phyloP scores from a whole-genome alignment of 2,113 vertebrate genomes.

The Odobenus rosmarus region DNA sequence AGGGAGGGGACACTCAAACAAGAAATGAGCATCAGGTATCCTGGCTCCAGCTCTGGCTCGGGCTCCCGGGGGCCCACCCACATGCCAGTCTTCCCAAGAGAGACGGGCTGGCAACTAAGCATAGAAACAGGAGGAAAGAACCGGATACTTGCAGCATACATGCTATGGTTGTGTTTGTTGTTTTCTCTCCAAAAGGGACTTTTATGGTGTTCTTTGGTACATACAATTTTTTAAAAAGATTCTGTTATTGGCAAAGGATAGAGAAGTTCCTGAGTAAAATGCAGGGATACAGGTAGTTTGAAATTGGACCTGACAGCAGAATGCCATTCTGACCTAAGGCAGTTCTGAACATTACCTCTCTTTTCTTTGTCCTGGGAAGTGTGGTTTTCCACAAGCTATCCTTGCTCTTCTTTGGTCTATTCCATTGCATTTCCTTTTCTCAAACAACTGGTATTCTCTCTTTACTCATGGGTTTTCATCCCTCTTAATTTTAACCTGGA shows the following conservation, averaged over 20 bases:
- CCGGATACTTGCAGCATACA: neutral
- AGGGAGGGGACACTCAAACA: neutral
- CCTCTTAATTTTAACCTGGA: neutral
- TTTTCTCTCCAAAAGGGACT: neutral
- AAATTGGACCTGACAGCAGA: neutral
- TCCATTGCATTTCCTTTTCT: neutral
- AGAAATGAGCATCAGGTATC: neutral
- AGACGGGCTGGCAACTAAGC: neutral
- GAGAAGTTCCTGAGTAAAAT: neutral
- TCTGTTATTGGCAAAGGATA: neutral
- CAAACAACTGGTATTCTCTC: neutral
- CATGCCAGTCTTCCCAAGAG: neutral
- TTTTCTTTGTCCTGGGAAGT: neutral
- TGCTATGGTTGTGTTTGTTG: neutral
- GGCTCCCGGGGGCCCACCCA: neutral
- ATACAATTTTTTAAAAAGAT: neutral
- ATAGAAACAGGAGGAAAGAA: neutral
- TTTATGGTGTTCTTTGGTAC: neutral
- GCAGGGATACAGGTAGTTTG: neutral
- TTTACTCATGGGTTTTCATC: neutral
- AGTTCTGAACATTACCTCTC: neutral
- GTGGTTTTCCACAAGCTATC: neutral
- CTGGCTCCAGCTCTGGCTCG: neutral
- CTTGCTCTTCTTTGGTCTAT: neutral
- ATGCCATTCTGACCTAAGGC: neutral